Base-by-base conservation (phyloP, 2,113 vertebrate genomes). In the Lophius piscatorius region DNA sequence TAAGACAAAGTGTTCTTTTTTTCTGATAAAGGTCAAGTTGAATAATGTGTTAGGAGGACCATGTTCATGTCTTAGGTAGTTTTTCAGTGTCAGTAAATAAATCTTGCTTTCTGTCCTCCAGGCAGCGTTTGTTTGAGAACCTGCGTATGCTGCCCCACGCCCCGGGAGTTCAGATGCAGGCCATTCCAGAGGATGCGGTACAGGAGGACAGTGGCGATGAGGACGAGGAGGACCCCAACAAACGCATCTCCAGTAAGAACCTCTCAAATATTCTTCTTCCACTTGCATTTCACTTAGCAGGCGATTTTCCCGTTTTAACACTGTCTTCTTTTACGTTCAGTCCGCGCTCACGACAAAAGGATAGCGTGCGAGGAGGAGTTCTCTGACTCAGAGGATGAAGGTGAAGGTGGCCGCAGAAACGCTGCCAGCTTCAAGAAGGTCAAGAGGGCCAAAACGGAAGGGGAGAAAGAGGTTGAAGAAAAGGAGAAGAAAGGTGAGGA, bases 281-380 rank as follows among this genome's bases (percentile, higher is more conserved):
- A n/a, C n/a, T n/a, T n/a, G n/a, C n/a, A n/a, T n/a, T n/a, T n/a
- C n/a, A n/a, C n/a, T n/a, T n/a, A n/a, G n/a, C n/a, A n/a, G n/a
- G n/a, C n/a, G n/a, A n/a, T n/a, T n/a, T n/a, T n/a, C n/a, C n/a
- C 17, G 48, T 44, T 1, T 1, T 13, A 24, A 21, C 52, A n/a
- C 16, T 49, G 12, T 61, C 13, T 16, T 38, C 2, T 63, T 44
- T 29, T 0, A 21, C 33, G 13, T 71, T 23, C 47, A 99, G 97
- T 98, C 74, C 93, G 96, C 0, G 96, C 96, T 48, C 96, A 96
- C 1, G 97, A 99, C 76, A 99, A 99, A 81, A 94, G 97, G 39
- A 98, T 98, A 86, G 96, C 96, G 1, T 99, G 97, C 10, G 97
- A 99, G 0, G 96, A 99, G 63, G 97, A 98, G 74, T 98, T 99